phyloP scores from a whole-genome alignment of 2,888 invertebrate genomes.

The Epirrhoe tristata region DNA sequence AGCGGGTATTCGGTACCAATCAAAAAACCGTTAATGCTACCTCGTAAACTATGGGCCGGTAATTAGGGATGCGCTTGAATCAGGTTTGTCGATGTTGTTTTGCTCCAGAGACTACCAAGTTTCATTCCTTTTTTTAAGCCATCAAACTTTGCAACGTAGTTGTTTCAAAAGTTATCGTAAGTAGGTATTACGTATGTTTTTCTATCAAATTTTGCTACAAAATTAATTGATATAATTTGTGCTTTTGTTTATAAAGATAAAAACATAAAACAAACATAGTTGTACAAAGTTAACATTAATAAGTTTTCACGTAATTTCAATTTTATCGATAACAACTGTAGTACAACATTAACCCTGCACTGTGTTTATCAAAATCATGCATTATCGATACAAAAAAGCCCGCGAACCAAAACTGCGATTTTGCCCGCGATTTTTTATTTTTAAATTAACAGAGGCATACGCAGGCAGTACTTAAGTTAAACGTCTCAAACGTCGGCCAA shows the following conservation, averaged over 20 bases:
- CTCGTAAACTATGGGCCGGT: conserved; percentile 60
- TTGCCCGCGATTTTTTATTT: conserved; percentile 61
- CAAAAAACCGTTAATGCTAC: conserved; percentile 69
- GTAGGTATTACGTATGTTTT: no score
- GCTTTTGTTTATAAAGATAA: not conserved
- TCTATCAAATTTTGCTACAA: no score
- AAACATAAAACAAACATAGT: not conserved
- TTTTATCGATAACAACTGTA: conserved; percentile 36
- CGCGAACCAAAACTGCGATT: conserved; percentile 54
- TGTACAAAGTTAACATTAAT: not conserved
- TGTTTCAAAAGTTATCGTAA: no score
- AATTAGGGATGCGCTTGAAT: conserved; percentile 48
- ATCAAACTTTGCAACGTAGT: not conserved
- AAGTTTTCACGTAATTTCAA: conserved; percentile 13
- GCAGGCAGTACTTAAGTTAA: conserved; percentile 81
- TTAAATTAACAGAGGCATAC: conserved; percentile 65
- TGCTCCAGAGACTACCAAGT: not conserved
- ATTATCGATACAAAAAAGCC: conserved; percentile 53
- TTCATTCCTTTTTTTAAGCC: no score
- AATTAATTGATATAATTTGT: no score
- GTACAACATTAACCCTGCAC: conserved; percentile 48
- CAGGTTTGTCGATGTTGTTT: conserved; percentile 7
- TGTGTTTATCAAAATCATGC: conserved; percentile 69
- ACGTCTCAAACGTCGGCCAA: conserved; percentile 80
- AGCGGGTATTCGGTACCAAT: conserved; percentile 59